phyloP scores from a whole-genome alignment of 1,140 invertebrate genomes.

The Drosophila bifasciata region DNA sequence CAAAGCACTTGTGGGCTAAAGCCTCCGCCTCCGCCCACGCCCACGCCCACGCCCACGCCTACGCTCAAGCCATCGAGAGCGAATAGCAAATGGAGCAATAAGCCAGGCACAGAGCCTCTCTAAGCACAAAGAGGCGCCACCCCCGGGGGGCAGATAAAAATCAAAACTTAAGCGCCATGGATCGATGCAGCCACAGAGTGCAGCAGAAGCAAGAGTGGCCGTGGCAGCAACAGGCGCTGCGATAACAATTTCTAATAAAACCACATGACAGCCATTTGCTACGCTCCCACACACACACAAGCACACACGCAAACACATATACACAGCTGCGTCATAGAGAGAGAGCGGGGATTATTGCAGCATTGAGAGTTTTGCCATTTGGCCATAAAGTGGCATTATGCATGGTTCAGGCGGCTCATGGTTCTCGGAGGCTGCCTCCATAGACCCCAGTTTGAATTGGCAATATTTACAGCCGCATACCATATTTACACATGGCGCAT shows the following conservation, averaged over 20 bases:
- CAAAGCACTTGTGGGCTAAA: constrained; percentile 67
- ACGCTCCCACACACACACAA: constrained; percentile 16
- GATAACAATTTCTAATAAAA: constrained; percentile 82
- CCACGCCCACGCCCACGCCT: too few relatives aligned
- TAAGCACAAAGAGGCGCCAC: neutral
- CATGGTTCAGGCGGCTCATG: constrained; percentile 33
- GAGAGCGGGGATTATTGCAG: constrained; percentile 69
- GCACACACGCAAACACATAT: constrained; percentile 26
- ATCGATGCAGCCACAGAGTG: constrained; percentile 24
- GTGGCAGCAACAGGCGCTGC: constrained; percentile 65
- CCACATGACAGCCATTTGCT: constrained; percentile 67
- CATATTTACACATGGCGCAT: constrained; percentile 35
- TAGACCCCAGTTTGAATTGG: constrained; percentile 12
- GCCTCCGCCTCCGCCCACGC: constrained; percentile 4
- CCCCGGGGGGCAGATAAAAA: constrained; percentile 61
- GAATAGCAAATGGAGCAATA: constrained; percentile 67
- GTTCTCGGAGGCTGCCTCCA: constrained; percentile 3
- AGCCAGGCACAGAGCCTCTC: constrained; percentile 34
- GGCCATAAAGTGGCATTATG: constrained; percentile 65
- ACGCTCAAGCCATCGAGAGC: constrained; percentile 13
- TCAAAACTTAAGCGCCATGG: constrained; percentile 67
- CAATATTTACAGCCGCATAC: constrained; percentile 36
- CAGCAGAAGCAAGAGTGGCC: constrained; percentile 16
- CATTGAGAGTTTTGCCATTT: constrained; percentile 36
- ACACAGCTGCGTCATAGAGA: constrained; percentile 22